These are phyloP conservation scores for Vanacampus margaritifer DNA, from an alignment of 2,113 vertebrate genomes.

Conservation along the genomic window DNA sequence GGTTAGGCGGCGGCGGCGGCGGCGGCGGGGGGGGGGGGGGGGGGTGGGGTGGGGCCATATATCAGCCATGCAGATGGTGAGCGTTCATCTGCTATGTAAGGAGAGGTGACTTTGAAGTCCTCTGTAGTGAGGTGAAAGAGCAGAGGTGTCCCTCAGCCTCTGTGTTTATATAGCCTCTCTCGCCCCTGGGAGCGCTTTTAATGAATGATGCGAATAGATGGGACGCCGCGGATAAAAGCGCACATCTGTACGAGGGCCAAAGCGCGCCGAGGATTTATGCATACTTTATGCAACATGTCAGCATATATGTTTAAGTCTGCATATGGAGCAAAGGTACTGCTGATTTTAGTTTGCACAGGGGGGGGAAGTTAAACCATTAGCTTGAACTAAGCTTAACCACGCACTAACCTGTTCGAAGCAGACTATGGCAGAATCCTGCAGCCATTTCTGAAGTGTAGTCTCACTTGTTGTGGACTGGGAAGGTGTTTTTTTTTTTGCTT, in stretches of 20 bases:
- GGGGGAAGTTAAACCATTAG: background rate
- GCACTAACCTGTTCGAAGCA: slow-evolving; percentile 55
- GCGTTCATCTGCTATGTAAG: slow-evolving; percentile 63
- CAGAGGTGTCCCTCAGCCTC: slow-evolving; percentile 67
- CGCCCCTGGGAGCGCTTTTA: slow-evolving; percentile 64
- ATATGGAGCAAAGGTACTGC: slow-evolving; percentile 4
- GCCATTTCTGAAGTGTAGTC: slow-evolving; percentile 17
- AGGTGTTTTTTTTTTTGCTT: slow-evolving; percentile 33
- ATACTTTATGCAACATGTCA: slow-evolving; percentile 29
- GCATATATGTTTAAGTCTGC: slow-evolving; percentile 12
- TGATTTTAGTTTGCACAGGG: background rate
- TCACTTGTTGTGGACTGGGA: slow-evolving; percentile 46
- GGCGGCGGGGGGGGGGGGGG: no score
- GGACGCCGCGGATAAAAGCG: slow-evolving; percentile 48
- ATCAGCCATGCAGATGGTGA: slow-evolving; percentile 63
- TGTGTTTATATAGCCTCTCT: slow-evolving; percentile 68
- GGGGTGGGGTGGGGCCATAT: no score
- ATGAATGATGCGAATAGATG: slow-evolving; percentile 71
- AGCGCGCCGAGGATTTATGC: slow-evolving; percentile 37
- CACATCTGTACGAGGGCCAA: slow-evolving; percentile 44
- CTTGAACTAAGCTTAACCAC: background rate
- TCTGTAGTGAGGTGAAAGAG: slow-evolving; percentile 70
- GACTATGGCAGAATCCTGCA: slow-evolving; percentile 42
- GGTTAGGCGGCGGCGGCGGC: slow-evolving; percentile 53
- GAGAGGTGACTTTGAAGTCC: slow-evolving; percentile 72